Evolutionary conservation across 2,113 vertebrate genomes (phyloP).

Genomic region (Oryzias curvinotus): DNA sequence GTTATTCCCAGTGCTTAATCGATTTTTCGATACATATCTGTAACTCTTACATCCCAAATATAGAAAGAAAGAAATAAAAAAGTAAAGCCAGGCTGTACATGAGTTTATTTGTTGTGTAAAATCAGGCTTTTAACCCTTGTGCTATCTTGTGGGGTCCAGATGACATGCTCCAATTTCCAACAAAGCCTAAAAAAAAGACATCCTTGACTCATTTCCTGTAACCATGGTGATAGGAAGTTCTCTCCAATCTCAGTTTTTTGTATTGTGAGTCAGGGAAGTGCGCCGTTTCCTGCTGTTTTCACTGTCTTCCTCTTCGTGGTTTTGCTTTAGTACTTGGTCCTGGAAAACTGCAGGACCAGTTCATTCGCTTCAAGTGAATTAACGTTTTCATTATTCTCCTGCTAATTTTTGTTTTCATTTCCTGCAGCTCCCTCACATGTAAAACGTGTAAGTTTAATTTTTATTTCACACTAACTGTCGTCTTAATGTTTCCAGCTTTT

Average conservation of each 20-base stretch:
- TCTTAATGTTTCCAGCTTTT: no score
- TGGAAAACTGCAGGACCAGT: constrained; percentile 26
- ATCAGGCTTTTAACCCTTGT: no score
- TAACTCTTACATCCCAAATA: no score
- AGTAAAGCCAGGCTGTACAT: no score
- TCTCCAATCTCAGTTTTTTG: constrained; percentile 58
- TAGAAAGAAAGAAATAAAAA: no score
- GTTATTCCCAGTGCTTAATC: no score
- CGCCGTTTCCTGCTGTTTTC: constrained; percentile 70
- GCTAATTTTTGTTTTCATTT: not conserved
- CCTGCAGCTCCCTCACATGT: not conserved
- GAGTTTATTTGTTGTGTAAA: no score
- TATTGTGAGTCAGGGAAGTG: constrained; percentile 58
- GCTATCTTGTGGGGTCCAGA: no score
- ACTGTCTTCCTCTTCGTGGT: constrained; percentile 58
- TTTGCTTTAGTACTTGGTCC: constrained; percentile 24
- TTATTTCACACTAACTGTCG: not conserved
- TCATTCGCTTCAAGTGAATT: not conserved
- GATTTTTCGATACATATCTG: no score
- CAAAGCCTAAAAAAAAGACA: constrained; percentile 36
- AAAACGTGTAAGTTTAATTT: constrained; percentile 45
- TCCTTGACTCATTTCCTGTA: constrained; percentile 76
- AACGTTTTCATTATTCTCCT: not conserved
- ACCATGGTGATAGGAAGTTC: constrained; percentile 66
- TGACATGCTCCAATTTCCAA: not conserved